phyloP scores from a whole-genome alignment of 2,797 vertebrate genomes.

The Liparis tanakae region DNA sequence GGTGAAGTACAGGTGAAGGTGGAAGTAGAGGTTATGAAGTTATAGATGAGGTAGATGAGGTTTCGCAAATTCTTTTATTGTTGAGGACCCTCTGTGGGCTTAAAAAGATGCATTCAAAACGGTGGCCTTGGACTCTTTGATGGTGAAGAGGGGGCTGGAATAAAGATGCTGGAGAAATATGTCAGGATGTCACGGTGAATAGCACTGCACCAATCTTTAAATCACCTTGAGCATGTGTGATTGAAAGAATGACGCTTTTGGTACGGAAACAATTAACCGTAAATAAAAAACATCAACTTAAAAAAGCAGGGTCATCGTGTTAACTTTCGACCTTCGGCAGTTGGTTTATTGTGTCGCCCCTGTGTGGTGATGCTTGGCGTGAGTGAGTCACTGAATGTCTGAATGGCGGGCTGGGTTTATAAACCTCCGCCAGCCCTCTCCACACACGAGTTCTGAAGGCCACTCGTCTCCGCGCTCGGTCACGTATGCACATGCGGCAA shows the following conservation, averaged over 20 bases:
- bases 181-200: background rate
- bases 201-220: background rate
- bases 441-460: constrained; percentile 61
- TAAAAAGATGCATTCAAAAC: constrained; percentile 48
- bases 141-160: background rate
- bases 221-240: background rate
- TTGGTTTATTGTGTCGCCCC: constrained; percentile 12
- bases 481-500: constrained; percentile 44
- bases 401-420: constrained; percentile 78
- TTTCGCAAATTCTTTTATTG: constrained; percentile 9
- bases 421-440: constrained; percentile 65
- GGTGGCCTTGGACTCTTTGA: constrained; percentile 61
- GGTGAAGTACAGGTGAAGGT: no score
- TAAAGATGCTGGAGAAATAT: background rate
- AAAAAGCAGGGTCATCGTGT: constrained; percentile 17
- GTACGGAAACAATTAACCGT: background rate
- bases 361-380: constrained; percentile 41
- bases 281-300: no score
- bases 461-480: constrained; percentile 50
- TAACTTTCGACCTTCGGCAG: constrained; percentile 53
- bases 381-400: constrained; percentile 78
- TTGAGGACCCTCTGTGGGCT: background rate
- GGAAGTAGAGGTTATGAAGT: no score
- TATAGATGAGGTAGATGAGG: no score
- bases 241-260: background rate